Conservation (phyloP, 2,113 vertebrate genomes). For the Hippolais icterina region DNA sequence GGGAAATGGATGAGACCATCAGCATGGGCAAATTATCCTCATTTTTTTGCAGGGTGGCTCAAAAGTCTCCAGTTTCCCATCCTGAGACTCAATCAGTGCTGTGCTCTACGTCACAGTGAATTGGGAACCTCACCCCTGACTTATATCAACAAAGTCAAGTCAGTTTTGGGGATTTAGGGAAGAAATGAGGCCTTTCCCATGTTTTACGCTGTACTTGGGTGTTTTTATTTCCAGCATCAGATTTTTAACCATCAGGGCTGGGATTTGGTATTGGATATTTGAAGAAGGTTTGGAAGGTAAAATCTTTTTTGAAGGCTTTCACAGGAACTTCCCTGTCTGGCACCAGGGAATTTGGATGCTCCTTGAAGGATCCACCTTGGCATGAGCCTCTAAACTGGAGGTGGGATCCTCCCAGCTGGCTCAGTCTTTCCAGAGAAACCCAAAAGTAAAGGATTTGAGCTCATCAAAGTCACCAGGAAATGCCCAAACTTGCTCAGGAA, state of each 20-base stretch:
- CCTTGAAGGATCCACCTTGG: not conserved
- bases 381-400: not conserved
- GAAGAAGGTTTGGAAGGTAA: not conserved
- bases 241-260: not conserved
- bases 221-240: not conserved
- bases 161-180: not conserved
- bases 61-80: not conserved
- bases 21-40: not conserved
- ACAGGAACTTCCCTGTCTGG: not conserved
- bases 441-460: not conserved
- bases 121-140: not conserved
- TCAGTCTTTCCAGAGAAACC: not conserved
- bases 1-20: not conserved
- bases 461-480: not conserved
- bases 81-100: not conserved
- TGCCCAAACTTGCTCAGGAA: not conserved
- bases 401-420: not conserved
- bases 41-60: not conserved
- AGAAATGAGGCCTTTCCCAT: not conserved
- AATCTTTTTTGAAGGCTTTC: not conserved
- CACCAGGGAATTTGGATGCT: not conserved
- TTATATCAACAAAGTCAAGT: rapidly evolving
- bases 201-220: not conserved
- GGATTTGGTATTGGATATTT: not conserved
- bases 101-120: not conserved